These are phyloP conservation scores for Pollenia angustigena DNA, from an alignment of 2,888 invertebrate genomes.

Conservation along the genomic window DNA sequence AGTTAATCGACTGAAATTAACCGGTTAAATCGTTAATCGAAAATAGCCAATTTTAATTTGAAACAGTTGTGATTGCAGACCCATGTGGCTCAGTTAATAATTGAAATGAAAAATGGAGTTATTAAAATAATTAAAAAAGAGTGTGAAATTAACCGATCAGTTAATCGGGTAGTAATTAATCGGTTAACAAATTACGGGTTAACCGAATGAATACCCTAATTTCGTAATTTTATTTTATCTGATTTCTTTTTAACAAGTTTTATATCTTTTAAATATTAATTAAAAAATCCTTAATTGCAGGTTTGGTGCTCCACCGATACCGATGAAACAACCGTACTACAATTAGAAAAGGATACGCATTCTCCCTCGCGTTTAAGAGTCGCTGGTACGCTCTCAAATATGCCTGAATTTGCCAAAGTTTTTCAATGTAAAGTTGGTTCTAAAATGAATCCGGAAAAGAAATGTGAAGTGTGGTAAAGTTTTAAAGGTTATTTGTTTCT, in stretches of 20 bases:
- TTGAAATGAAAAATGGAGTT: no score
- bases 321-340: slow-evolving; percentile 92
- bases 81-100: no score
- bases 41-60: no score
- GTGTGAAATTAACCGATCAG: no score
- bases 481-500: slow-evolving; percentile 6
- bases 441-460: slow-evolving; percentile 92
- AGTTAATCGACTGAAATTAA: no score
- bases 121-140: no score
- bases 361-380: slow-evolving; percentile 94
- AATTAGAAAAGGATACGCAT: slow-evolving; percentile 97
- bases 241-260: neutral
- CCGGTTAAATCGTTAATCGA: no score
- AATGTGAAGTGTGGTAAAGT: slow-evolving; percentile 94
- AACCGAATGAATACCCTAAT: no score
- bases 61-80: no score
- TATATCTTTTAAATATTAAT: neutral
- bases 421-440: slow-evolving; percentile 91
- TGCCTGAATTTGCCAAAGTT: slow-evolving; percentile 91
- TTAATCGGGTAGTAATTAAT: no score
- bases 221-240: no score
- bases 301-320: slow-evolving; percentile 96
- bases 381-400: slow-evolving; percentile 93
- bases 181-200: no score
- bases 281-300: slow-evolving; percentile 78